These are phyloP conservation scores for Pharmacophagus antenor DNA, from an alignment of 2,888 invertebrate species.

Conservation along the genomic window DNA sequence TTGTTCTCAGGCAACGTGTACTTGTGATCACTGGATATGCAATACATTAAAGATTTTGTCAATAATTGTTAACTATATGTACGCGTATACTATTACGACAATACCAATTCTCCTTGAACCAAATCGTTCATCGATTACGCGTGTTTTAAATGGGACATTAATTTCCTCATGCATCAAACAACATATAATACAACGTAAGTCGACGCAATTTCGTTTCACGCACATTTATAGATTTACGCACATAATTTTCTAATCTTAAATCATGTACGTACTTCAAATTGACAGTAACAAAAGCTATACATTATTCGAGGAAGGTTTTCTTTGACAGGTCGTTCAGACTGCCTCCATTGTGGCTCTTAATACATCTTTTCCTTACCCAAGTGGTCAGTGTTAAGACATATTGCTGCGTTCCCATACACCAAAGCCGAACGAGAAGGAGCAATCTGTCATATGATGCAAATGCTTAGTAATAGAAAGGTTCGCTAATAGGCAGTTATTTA, in stretches of 20 bases:
- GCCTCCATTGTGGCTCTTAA: too few species aligned
- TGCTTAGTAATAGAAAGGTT: too few species aligned
- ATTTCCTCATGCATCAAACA: conserved; percentile 15
- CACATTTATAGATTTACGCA: not conserved
- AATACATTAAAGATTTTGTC: conserved; percentile 6
- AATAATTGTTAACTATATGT: conserved; percentile 3
- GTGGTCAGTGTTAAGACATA: too few species aligned
- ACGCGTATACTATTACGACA: conserved; percentile 7
- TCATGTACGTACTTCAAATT: not conserved
- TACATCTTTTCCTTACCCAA: too few species aligned
- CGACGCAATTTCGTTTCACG: not conserved
- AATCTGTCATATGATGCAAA: too few species aligned
- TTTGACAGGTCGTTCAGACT: too few species aligned
- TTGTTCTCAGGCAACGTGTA: conserved; percentile 5
- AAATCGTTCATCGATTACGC: conserved; percentile 26
- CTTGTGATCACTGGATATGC: conserved; percentile 1
- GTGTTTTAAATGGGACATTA: not conserved
- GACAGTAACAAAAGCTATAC: too few species aligned
- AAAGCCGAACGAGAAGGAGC: too few species aligned
- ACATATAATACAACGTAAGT: too few species aligned
- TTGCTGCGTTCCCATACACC: too few species aligned
- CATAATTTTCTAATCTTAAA: not conserved
- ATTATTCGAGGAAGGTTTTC: too few species aligned
- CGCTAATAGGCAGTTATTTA: too few species aligned
- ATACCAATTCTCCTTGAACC: conserved; percentile 27